Conservation (phyloP, 2,797 vertebrate genomes). For the Podargus strigoides region DNA sequence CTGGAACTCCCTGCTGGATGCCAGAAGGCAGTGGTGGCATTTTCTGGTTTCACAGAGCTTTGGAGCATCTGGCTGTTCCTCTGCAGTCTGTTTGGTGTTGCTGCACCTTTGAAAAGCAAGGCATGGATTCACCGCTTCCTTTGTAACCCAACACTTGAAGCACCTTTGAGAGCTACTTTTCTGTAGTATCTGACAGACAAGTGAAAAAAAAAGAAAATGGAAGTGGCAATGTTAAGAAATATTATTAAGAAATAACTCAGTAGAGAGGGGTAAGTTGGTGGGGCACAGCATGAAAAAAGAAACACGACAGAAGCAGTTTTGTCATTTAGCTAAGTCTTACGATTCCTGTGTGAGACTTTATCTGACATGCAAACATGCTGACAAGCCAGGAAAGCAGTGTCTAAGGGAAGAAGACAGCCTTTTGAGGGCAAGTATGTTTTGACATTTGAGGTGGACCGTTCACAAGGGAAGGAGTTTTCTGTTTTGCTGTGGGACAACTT, state of each 20-base stretch:
- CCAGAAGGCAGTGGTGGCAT: neutral
- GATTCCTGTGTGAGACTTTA: neutral
- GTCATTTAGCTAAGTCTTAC: neutral
- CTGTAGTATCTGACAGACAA: neutral
- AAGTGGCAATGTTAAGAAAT: neutral
- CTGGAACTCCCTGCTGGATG: neutral
- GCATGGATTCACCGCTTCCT: neutral
- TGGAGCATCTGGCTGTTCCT: neutral
- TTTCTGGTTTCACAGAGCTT: neutral
- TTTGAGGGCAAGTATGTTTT: neutral
- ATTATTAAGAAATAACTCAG: neutral
- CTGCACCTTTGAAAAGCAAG: neutral
- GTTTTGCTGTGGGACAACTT: neutral
- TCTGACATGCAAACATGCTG: neutral
- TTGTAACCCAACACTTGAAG: neutral
- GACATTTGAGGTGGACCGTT: neutral
- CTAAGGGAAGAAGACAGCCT: neutral
- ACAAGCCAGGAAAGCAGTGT: neutral
- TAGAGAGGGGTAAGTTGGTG: neutral
- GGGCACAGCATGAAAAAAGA: accelerated
- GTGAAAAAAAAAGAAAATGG: neutral
- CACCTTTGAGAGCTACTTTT: neutral
- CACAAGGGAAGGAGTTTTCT: neutral
- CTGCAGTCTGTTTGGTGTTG: neutral
- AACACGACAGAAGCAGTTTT: neutral